A percentile compares a stretch with the other conserved stretches of the same genome.
These are phyloP conservation scores for Micrasema longulum DNA, from an alignment of 1,140 invertebrate species.

Conservation along the genomic window DNA sequence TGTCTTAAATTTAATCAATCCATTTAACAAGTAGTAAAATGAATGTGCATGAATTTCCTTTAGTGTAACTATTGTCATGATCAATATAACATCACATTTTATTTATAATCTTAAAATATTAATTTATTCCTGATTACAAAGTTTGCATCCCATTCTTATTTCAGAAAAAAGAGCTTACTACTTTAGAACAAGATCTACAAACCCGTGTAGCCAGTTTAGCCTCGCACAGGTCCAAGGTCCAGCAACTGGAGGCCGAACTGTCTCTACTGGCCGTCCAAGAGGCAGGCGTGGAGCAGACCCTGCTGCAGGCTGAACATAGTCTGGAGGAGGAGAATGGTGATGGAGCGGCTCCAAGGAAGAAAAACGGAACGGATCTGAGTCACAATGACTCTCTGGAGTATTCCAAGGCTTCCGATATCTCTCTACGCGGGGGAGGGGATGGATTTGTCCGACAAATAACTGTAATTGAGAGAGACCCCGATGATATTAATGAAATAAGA, in stretches of 20 bases:
- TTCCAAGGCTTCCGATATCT: constrained; percentile 41
- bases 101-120: no score
- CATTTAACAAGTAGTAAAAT: no score
- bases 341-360: constrained; percentile 10
- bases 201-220: constrained; percentile 72
- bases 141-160: no score
- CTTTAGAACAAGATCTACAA: constrained; percentile 74
- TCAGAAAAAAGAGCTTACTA: constrained; percentile 71
- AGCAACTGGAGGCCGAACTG: constrained; percentile 74
- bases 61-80: no score
- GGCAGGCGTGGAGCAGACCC: constrained; percentile 62
- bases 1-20: no score
- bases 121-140: no score
- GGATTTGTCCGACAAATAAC: constrained; percentile 51
- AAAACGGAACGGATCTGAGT: neutral
- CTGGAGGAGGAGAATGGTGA: neutral
- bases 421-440: neutral
- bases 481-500: constrained; percentile 57
- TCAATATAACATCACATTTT: no score
- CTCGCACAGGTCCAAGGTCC: constrained; percentile 71
- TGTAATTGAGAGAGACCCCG: constrained; percentile 36
- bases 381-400: neutral
- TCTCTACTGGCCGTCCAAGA: constrained; percentile 66
- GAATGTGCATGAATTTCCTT: no score
- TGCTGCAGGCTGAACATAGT: constrained; percentile 55